Evolutionary conservation across 2,113 vertebrate species (phyloP).

Genomic region (Mobula hypostoma): DNA sequence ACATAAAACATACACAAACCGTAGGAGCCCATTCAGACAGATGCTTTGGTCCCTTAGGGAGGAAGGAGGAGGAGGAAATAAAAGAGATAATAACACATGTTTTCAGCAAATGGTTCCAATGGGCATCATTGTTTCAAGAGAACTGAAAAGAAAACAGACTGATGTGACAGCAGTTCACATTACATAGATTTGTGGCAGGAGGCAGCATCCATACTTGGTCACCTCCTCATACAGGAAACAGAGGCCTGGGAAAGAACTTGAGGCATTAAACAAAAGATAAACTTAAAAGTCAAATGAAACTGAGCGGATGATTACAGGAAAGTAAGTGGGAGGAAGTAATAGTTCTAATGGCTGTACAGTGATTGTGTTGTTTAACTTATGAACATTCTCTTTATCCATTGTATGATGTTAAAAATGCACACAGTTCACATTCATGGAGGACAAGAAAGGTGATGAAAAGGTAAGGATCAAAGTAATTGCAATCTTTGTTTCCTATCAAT

Average conservation of each 20-base stretch:
- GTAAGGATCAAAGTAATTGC: not conserved
- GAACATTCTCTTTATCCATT: constrained; percentile 6
- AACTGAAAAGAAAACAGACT: constrained; percentile 44
- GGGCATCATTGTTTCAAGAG: constrained; percentile 41
- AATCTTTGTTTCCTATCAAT: not conserved
- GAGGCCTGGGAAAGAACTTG: constrained; percentile 43
- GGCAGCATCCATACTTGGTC: not conserved
- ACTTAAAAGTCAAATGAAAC: constrained; percentile 22
- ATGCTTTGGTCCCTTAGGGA: constrained; percentile 49
- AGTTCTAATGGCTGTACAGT: constrained; percentile 12
- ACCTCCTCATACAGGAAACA: constrained; percentile 42
- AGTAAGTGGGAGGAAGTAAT: not conserved
- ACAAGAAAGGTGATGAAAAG: constrained; percentile 1
- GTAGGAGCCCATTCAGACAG: constrained; percentile 41
- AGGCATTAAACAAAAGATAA: constrained; percentile 22
- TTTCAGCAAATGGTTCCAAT: constrained; percentile 45
- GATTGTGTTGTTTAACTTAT: not conserved
- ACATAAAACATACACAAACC: constrained; percentile 39
- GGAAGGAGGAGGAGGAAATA: constrained; percentile 47
- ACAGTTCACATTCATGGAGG: not conserved
- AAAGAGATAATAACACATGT: constrained; percentile 46
- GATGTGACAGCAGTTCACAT: constrained; percentile 45
- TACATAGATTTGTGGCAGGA: constrained; percentile 37
- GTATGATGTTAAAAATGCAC: not conserved
- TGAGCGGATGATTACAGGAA: constrained; percentile 19